A percentile compares a stretch with the other conserved stretches of the same genome.
Evolutionary conservation across 2,797 vertebrate genomes (phyloP).

Genomic region (Siniperca undulata): DNA sequence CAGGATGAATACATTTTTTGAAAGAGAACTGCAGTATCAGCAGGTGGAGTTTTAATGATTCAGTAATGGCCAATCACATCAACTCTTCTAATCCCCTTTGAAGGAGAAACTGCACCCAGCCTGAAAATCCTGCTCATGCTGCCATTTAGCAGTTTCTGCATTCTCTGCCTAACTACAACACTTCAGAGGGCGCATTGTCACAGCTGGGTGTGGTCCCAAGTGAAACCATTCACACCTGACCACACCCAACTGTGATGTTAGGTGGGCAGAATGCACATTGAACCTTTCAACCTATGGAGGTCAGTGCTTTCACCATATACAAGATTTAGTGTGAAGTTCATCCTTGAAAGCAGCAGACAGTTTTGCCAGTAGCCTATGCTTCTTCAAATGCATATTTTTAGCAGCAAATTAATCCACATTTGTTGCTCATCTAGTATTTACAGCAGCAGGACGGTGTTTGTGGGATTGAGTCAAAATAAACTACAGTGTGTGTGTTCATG

Average conservation of each 20-base stretch:
- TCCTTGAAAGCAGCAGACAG: background rate
- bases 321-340: background rate
- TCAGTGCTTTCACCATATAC: background rate
- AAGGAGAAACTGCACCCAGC: conserved; percentile 7
- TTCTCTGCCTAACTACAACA: background rate
- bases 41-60: conserved; percentile 55
- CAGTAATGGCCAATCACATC: conserved; percentile 43
- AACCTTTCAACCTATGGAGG: background rate
- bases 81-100: conserved; percentile 26
- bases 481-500: too few relatives aligned
- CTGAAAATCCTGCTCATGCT: conserved; percentile 8
- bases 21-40: conserved; percentile 54
- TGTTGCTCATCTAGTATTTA: too few relatives aligned
- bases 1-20: conserved; percentile 45
- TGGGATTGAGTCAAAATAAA: too few relatives aligned
- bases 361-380: background rate
- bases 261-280: background rate
- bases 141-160: conserved; percentile 12
- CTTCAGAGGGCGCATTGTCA: background rate
- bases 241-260: background rate
- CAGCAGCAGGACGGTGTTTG: too few relatives aligned
- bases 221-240: conserved; percentile 7
- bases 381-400: background rate
- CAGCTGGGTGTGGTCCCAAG: background rate
- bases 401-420: too few relatives aligned